A percentile compares a stretch with the other conserved stretches of the same genome.
These are phyloP conservation scores for Galbula dea DNA, from an alignment of 2,113 vertebrate genomes.

Conservation along the genomic window DNA sequence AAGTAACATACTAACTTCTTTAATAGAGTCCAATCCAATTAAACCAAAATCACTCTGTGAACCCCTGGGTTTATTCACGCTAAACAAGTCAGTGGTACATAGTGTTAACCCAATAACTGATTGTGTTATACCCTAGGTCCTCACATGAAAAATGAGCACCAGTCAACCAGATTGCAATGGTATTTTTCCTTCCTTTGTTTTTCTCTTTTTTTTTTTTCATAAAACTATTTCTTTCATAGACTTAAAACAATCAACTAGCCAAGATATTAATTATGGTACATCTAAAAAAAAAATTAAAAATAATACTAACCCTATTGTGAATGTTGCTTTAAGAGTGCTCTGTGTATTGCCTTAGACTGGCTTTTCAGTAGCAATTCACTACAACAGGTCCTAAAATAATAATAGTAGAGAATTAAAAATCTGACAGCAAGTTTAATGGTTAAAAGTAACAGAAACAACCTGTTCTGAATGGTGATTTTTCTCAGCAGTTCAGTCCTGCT, in stretches of 20 bases:
- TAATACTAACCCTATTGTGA: slow-evolving; percentile 82
- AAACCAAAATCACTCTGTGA: slow-evolving; percentile 68
- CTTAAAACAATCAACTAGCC: slow-evolving; percentile 79
- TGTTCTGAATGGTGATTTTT: slow-evolving; percentile 56
- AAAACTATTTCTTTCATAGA: slow-evolving; percentile 81
- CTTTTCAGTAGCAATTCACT: slow-evolving; percentile 82
- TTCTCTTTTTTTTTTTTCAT: slow-evolving; percentile 56
- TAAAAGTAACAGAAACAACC: slow-evolving; percentile 66
- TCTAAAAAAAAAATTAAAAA: slow-evolving; percentile 68
- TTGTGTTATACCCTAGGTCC: slow-evolving; percentile 32
- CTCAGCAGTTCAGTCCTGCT: slow-evolving; percentile 59
- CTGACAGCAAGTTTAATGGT: slow-evolving; percentile 72
- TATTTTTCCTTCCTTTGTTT: slow-evolving; percentile 36
- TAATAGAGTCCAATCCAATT: slow-evolving; percentile 79
- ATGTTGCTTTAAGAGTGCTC: slow-evolving; percentile 81
- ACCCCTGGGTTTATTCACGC: slow-evolving; percentile 64
- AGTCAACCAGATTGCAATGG: slow-evolving; percentile 68
- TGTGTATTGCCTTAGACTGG: slow-evolving; percentile 71
- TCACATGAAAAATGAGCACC: slow-evolving; percentile 44
- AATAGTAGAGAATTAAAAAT: slow-evolving; percentile 77
- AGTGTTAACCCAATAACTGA: slow-evolving; percentile 30
- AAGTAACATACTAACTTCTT: slow-evolving; percentile 78
- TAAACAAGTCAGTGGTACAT: slow-evolving; percentile 63
- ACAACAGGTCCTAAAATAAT: slow-evolving; percentile 81
- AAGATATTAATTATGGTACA: slow-evolving; percentile 79